Conservation (phyloP, 1,140 invertebrate genomes). For the Dendrolimus kikuchii region DNA sequence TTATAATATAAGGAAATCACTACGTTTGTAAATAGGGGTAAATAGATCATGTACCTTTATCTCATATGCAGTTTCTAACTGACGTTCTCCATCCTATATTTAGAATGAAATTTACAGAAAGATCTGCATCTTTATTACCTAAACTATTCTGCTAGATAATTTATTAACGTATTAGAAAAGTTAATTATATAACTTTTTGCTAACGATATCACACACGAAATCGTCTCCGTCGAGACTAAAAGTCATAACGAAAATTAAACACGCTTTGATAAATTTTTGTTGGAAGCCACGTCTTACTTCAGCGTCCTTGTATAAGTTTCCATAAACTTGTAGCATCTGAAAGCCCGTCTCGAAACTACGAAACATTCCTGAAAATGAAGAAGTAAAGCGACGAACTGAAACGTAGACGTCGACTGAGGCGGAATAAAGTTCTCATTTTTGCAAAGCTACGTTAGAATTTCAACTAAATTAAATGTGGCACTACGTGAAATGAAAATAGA, state of each 20-base stretch:
- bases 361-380: slow-evolving; percentile 68
- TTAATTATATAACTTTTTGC: too few species aligned
- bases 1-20: too few species aligned
- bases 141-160: too few species aligned
- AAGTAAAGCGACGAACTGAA: slow-evolving; percentile 61
- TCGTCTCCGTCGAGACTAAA: slow-evolving; percentile 7
- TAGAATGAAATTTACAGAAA: too few species aligned
- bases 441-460: slow-evolving; percentile 70
- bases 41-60: too few species aligned
- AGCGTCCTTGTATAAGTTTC: slow-evolving; percentile 58
- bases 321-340: slow-evolving; percentile 68
- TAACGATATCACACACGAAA: too few species aligned
- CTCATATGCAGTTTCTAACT: too few species aligned
- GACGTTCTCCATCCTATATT: too few species aligned
- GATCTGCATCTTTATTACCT: too few species aligned
- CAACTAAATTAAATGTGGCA: slow-evolving; percentile 71
- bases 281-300: slow-evolving; percentile 62
- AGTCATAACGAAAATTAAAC: slow-evolving; percentile 69
- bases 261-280: slow-evolving; percentile 65
- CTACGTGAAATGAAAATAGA: slow-evolving; percentile 68
- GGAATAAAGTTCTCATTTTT: slow-evolving; percentile 72
- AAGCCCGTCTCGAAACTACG: slow-evolving; percentile 62
- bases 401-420: slow-evolving; percentile 60
- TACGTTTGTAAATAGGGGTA: too few species aligned
- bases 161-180: too few species aligned